A percentile compares a stretch with the other conserved stretches of the same genome.
Conservation (phyloP, 2,888 invertebrate species). For the Stenotaenia linearis region DNA sequence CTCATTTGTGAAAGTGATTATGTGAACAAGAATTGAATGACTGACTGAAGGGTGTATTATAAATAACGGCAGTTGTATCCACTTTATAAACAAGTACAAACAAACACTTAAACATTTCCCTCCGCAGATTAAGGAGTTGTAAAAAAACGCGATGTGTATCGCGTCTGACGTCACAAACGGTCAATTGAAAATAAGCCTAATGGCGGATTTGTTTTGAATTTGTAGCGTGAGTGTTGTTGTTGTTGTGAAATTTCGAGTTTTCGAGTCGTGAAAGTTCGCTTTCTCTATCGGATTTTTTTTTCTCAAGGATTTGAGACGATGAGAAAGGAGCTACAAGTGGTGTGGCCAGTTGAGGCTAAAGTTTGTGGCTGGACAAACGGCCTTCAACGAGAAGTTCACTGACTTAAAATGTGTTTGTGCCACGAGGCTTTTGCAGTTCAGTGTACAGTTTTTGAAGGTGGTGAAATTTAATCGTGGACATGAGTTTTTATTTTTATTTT, state of each 20-base stretch:
- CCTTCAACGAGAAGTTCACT: not conserved
- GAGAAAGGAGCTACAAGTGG: not conserved
- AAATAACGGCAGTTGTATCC: not conserved
- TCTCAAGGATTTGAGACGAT: not conserved
- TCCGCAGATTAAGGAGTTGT: too few relatives aligned
- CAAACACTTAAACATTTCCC: not conserved
- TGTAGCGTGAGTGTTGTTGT: not conserved
- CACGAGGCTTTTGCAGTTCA: conserved; percentile 5
- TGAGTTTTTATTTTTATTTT: not conserved
- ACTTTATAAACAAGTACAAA: not conserved
- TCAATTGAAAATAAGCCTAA: not conserved
- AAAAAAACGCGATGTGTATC: not conserved
- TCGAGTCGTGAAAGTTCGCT: not conserved
- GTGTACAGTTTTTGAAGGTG: not conserved
- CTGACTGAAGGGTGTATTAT: not conserved
- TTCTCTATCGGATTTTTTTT: not conserved
- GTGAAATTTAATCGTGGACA: not conserved
- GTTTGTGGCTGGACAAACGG: conserved; percentile 1
- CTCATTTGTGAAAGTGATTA: not conserved
- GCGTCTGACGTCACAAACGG: not conserved
- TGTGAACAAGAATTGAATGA: not conserved
- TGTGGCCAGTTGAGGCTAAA: not conserved
- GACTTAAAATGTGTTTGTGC: not conserved
- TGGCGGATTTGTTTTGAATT: not conserved
- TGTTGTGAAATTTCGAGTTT: not conserved